Evolutionary conservation across 1,140 invertebrate species (phyloP).

Genomic region (Leptoteleia sp.): DNA sequence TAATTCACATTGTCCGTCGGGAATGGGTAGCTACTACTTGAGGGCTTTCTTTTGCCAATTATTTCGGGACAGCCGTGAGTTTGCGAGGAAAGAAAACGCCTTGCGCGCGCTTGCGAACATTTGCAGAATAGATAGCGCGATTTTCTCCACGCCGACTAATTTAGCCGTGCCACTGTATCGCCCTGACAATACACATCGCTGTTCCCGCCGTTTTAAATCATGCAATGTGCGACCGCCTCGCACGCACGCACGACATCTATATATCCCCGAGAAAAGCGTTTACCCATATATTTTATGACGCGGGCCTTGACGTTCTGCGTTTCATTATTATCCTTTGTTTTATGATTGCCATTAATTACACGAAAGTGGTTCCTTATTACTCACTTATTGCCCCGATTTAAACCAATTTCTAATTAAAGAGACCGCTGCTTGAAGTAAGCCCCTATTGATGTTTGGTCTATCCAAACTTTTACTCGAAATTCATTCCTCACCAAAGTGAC

Average conservation of each 20-base stretch:
- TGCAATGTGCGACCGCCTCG: conserved; percentile 57
- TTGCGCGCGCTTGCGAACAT: conserved; percentile 60
- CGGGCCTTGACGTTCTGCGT: conserved; percentile 37
- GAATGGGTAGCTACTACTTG: conserved; percentile 74
- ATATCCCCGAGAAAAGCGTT: conserved; percentile 38
- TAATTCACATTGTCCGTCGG: conserved; percentile 82
- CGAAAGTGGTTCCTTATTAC: conserved; percentile 39
- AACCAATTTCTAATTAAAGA: conserved; percentile 38
- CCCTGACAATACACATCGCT: conserved; percentile 60
- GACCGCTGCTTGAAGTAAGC: no score
- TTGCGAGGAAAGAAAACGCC: conserved; percentile 78
- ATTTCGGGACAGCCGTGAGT: conserved; percentile 77
- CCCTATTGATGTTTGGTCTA: no score
- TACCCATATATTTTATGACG: conserved; percentile 56
- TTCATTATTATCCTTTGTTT: conserved; percentile 55
- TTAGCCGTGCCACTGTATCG: conserved; percentile 68
- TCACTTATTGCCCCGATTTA: conserved; percentile 13
- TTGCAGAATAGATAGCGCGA: conserved; percentile 78
- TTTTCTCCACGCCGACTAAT: conserved; percentile 78
- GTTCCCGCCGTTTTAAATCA: conserved; percentile 66
- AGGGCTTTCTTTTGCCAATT: conserved; percentile 80
- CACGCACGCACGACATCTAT: conserved; percentile 44
- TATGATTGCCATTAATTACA: conserved; percentile 43
- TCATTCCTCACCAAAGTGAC: no score
- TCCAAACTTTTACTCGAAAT: no score